Base-by-base conservation (phyloP, 2,888 invertebrate species). In the Zeuzera pyrina region DNA sequence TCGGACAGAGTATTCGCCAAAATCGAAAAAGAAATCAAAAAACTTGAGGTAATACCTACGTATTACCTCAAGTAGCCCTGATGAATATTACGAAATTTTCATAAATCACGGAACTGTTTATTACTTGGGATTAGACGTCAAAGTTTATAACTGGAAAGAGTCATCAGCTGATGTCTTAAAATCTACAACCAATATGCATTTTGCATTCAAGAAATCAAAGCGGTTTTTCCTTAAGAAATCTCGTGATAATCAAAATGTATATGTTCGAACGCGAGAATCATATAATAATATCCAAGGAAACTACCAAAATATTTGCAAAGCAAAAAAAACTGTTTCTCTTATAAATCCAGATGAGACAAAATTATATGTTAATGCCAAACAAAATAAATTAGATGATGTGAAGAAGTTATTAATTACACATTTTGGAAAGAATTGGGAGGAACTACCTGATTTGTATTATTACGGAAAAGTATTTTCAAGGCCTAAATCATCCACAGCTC, bases 1-100 rank as follows among this genome's bases (percentile, higher is more conserved):
- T 35, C 45, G 12, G 45, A 47, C 34, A 23, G 44, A 23, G 38
- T 47, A 6, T 49, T 49, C 33, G 47, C 39, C 3, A 15, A 37
- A 35, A 45, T 42, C 10, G 43, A 49, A 39, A 45, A 39, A 19
- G 30, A 36, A 35, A 35, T 34, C 30, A 35, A 35, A 32, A 43
- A 39, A 33, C 10, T 14, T 25, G 43, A 45, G 30, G 15, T 28
- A 29, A 43, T 42, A 31, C 24, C 34, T 34, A n/a, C n/a, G n/a
- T n/a, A n/a, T n/a, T n/a, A n/a, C n/a, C 39, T n/a, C n/a, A 31
- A 22, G 32, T 34, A 29, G 30, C 10, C 45, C 45, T 29, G 31
- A 38, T 26, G 37, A 27, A 19, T 43, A 43, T 37, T 27, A 30
- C 12, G 12, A 33, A 15, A 30, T 42, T 34, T 40, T 44, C 35